Evolutionary conservation across 2,113 vertebrate species (phyloP).

Genomic region (Antennarius striatus): DNA sequence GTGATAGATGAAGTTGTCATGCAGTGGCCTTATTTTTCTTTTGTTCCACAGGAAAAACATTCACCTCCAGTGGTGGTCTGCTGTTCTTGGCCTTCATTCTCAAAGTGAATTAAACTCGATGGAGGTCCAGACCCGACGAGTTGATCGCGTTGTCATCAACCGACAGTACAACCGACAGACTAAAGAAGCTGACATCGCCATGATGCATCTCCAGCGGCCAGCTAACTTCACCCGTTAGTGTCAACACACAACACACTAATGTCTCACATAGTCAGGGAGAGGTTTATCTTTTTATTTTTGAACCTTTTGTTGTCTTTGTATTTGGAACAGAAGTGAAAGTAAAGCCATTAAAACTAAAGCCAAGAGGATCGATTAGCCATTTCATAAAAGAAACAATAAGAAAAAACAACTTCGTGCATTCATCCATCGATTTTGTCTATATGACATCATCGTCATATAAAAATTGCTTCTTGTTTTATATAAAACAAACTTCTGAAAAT

Average conservation of each 20-base stretch:
- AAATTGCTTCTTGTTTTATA: background rate
- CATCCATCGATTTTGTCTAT: too few species aligned
- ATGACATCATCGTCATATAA: too few species aligned
- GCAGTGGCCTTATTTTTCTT: background rate
- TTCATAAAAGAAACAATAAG: too few species aligned
- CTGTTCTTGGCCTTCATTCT: constrained; percentile 80
- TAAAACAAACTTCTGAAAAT: background rate
- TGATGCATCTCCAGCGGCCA: constrained; percentile 86
- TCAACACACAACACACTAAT: background rate
- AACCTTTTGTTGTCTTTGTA: too few species aligned
- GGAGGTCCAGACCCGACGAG: constrained; percentile 57
- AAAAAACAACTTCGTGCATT: too few species aligned
- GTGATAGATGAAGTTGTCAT: background rate
- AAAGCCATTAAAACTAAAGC: too few species aligned
- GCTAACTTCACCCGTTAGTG: constrained; percentile 84
- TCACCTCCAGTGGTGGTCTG: constrained; percentile 81
- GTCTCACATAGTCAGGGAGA: too few species aligned
- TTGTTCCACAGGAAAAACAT: constrained; percentile 81
- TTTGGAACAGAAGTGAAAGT: too few species aligned
- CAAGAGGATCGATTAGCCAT: too few species aligned
- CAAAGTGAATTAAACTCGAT: constrained; percentile 64
- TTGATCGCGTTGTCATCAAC: constrained; percentile 86
- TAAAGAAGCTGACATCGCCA: constrained; percentile 87
- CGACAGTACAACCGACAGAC: constrained; percentile 81
- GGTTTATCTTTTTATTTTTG: too few species aligned